These are phyloP conservation scores for Liopterus haemorrhoidalis DNA, from an alignment of 2,888 invertebrate species.

Conservation along the genomic window DNA sequence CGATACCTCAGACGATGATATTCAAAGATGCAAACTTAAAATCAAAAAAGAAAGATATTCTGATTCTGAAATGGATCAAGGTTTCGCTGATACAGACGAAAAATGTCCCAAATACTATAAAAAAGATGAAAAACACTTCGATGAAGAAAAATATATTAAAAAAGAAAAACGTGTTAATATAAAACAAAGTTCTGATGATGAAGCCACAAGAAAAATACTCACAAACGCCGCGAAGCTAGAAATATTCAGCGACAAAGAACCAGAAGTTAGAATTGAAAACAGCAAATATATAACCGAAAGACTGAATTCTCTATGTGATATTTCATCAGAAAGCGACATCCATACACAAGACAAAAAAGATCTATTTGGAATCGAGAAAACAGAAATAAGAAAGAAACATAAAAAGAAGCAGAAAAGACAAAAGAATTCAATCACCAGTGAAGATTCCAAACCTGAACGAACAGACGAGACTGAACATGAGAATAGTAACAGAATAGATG, in stretches of 20 bases:
- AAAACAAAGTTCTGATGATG: slow-evolving; percentile 26
- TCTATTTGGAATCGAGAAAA: slow-evolving; percentile 36
- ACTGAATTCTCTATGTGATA: slow-evolving; percentile 38
- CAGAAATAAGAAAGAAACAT: slow-evolving; percentile 66
- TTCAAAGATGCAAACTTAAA: slow-evolving; percentile 51
- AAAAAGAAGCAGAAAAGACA: slow-evolving; percentile 79
- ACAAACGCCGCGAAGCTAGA: slow-evolving; percentile 37
- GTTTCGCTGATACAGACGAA: slow-evolving; percentile 42
- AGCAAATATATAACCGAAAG: slow-evolving; percentile 29
- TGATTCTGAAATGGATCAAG: slow-evolving; percentile 53
- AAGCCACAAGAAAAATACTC: slow-evolving; percentile 38
- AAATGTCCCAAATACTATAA: slow-evolving; percentile 33
- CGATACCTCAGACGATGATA: slow-evolving; percentile 70
- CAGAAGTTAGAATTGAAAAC: slow-evolving; percentile 42
- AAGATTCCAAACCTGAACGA: slow-evolving; percentile 50
- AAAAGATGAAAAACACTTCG: slow-evolving; percentile 35
- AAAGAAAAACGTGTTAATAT: slow-evolving; percentile 39
- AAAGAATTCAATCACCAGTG: slow-evolving; percentile 57
- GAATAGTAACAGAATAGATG: slow-evolving; percentile 25
- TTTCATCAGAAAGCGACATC: slow-evolving; percentile 50
- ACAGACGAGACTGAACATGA: slow-evolving; percentile 33
- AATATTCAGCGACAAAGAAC: slow-evolving; percentile 35
- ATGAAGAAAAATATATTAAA: slow-evolving; percentile 37
- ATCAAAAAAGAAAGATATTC: slow-evolving; percentile 58
- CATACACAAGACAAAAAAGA: slow-evolving; percentile 34